Evolutionary conservation across 2,797 vertebrate species (phyloP).

Genomic region (Alca torda): DNA sequence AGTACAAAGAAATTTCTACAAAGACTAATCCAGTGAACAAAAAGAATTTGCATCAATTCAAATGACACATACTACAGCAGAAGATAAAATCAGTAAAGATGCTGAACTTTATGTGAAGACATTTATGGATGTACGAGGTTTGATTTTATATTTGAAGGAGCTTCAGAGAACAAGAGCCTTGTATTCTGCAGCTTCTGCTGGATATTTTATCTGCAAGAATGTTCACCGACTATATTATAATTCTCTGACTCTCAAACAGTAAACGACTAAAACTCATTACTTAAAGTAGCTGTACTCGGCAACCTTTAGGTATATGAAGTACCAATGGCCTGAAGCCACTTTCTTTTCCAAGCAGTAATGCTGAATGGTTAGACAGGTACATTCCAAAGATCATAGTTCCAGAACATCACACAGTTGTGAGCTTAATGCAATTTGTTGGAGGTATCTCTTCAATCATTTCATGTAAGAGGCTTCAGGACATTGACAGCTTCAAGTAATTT

Average conservation of each 20-base stretch:
- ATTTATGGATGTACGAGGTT: background rate
- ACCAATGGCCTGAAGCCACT: background rate
- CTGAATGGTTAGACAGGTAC: background rate
- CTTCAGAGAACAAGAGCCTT: background rate
- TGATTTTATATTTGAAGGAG: background rate
- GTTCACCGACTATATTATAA: background rate
- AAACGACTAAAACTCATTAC: background rate
- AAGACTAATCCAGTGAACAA: background rate
- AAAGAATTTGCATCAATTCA: background rate
- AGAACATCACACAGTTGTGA: background rate
- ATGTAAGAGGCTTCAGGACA: background rate
- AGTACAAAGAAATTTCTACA: background rate
- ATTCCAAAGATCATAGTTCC: background rate
- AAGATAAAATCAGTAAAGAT: background rate
- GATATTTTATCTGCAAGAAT: background rate
- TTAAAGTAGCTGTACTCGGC: background rate
- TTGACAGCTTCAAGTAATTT: background rate
- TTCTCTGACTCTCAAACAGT: conserved; percentile 1
- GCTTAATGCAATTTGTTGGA: background rate
- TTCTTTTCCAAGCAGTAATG: background rate
- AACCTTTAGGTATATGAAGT: background rate
- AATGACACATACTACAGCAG: background rate
- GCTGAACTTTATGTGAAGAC: background rate
- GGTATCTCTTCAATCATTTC: background rate
- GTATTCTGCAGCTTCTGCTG: background rate